Conservation (phyloP, 2,113 vertebrate species). For the Dipodomys merriami region DNA sequence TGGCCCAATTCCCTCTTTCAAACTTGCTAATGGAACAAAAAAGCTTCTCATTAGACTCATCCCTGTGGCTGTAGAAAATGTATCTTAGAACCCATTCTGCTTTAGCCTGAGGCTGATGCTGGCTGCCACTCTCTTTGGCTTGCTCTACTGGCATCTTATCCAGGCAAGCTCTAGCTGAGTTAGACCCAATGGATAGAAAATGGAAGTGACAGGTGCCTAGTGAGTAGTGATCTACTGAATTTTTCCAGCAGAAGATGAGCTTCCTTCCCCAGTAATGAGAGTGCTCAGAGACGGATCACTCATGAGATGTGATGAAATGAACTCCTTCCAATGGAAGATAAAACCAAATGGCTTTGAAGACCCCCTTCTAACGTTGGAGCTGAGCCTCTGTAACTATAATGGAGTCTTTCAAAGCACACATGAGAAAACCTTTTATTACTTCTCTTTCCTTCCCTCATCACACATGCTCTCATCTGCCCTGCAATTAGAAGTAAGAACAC, state of each 20-base stretch:
- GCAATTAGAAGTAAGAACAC: constrained; percentile 54
- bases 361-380: background rate
- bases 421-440: constrained; percentile 50
- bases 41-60: constrained; percentile 50
- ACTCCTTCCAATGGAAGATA: background rate
- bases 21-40: constrained; percentile 70
- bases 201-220: background rate
- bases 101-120: constrained; percentile 16
- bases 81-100: background rate
- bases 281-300: background rate
- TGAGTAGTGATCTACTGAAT: background rate
- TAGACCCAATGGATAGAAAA: constrained; percentile 4
- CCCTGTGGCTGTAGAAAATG: constrained; percentile 30
- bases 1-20: constrained; percentile 28
- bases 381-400: background rate
- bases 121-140: background rate
- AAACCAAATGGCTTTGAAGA: constrained; percentile 48
- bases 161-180: background rate
- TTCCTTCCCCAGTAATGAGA: background rate
- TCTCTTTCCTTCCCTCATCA: constrained; percentile 37
- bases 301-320: background rate
- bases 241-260: background rate
- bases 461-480: constrained; percentile 9
- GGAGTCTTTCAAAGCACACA: background rate
- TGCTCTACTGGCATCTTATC: background rate